Conservation (phyloP, 2,888 invertebrate genomes). For the Bibio marci region DNA sequence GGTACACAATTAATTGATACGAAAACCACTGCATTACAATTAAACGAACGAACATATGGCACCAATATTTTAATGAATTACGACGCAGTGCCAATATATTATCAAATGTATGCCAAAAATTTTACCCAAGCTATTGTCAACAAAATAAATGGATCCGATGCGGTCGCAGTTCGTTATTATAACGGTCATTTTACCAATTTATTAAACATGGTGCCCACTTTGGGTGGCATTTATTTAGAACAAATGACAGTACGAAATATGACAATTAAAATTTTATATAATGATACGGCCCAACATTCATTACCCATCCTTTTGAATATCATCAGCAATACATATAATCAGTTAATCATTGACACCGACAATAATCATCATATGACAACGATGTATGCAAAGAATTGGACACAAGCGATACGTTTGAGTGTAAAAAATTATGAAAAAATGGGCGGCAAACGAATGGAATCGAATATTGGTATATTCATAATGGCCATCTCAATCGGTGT, state of each 20-base stretch:
- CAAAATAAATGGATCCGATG: too few species aligned
- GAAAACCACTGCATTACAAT: too few species aligned
- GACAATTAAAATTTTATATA: constrained; percentile 48
- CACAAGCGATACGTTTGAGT: too few species aligned
- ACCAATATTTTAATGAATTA: too few species aligned
- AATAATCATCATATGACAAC: constrained; percentile 39
- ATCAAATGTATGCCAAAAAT: too few species aligned
- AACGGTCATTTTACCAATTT: constrained; percentile 49
- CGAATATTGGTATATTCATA: constrained; percentile 51
- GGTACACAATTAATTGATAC: too few species aligned
- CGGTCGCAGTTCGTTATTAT: constrained; percentile 34
- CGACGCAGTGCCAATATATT: too few species aligned
- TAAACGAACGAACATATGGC: too few species aligned
- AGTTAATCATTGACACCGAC: constrained; percentile 25
- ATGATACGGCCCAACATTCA: constrained; percentile 64
- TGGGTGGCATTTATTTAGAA: constrained; percentile 47
- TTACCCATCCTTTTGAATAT: constrained; percentile 58
- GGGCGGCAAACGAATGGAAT: too few species aligned
- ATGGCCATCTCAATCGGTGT: constrained; percentile 65
- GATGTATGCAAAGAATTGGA: too few species aligned
- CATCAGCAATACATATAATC: constrained; percentile 45
- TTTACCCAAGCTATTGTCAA: too few species aligned
- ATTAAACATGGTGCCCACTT: constrained; percentile 41
- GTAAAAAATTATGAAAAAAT: too few species aligned
- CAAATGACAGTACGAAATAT: constrained; percentile 35